Conservation (phyloP, 2,888 invertebrate genomes). For the Watsonalla cultraria region DNA sequence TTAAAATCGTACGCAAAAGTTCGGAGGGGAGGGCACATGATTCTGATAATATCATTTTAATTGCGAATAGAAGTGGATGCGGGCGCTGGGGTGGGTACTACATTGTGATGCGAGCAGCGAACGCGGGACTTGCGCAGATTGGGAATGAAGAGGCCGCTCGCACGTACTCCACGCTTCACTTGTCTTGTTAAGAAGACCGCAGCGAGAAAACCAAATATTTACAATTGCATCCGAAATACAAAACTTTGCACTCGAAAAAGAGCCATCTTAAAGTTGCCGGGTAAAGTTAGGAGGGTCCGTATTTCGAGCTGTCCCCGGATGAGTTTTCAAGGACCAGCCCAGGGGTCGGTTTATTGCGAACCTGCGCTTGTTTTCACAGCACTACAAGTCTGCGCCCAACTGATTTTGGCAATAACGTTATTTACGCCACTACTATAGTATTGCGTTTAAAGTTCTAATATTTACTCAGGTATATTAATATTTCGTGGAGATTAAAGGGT, state of each 20-base stretch:
- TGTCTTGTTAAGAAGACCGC: slow-evolving; percentile 61
- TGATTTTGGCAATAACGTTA: slow-evolving; percentile 61
- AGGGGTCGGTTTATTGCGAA: slow-evolving; percentile 53
- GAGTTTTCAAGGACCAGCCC: slow-evolving; percentile 55
- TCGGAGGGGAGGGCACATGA: slow-evolving; percentile 44
- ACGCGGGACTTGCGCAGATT: slow-evolving; percentile 40
- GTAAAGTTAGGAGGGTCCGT: slow-evolving; percentile 38
- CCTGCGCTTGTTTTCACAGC: slow-evolving; percentile 59
- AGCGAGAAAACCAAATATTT: slow-evolving; percentile 64
- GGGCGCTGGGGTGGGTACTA: slow-evolving; percentile 22
- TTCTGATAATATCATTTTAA: slow-evolving; percentile 67
- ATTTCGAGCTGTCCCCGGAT: slow-evolving; percentile 50
- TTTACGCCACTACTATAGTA: slow-evolving; percentile 13
- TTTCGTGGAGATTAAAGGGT: too few relatives aligned
- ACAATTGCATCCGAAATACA: slow-evolving; percentile 61
- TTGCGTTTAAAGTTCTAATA: too few relatives aligned
- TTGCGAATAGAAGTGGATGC: slow-evolving; percentile 51
- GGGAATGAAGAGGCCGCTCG: slow-evolving; percentile 45
- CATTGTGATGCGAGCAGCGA: slow-evolving; percentile 55
- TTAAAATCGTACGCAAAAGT: slow-evolving; percentile 39
- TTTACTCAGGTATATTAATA: too few relatives aligned
- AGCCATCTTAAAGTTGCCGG: slow-evolving; percentile 53
- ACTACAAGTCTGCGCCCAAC: slow-evolving; percentile 57
- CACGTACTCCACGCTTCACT: slow-evolving; percentile 62
- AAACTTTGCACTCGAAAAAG: slow-evolving; percentile 61